Evolutionary conservation across 2,113 vertebrate genomes (phyloP).

Genomic region (Pachyramphus minor): DNA sequence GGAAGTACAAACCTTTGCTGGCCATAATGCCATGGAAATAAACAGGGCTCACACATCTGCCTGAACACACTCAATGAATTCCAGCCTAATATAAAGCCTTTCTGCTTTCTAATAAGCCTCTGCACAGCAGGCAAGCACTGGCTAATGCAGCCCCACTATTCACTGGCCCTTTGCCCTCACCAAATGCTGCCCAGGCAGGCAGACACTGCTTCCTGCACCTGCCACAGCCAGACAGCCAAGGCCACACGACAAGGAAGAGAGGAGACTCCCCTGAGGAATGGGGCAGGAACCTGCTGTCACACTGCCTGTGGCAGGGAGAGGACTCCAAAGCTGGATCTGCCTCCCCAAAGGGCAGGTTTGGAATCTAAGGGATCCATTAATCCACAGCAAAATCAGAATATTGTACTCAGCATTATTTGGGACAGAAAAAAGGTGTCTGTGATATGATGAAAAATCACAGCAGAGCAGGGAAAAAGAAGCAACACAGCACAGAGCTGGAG

Average conservation of each 20-base stretch:
- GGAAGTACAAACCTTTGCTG: neutral
- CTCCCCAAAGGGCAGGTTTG: neutral
- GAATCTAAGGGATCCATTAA: neutral
- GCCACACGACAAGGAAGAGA: accelerated
- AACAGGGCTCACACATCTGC: neutral
- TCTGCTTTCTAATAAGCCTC: neutral
- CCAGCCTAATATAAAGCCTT: neutral
- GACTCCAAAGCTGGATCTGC: neutral
- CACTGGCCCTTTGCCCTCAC: neutral
- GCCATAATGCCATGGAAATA: neutral
- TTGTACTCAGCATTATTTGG: accelerated
- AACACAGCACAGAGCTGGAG: neutral
- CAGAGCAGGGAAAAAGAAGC: neutral
- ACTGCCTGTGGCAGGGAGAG: neutral
- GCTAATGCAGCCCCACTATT: neutral
- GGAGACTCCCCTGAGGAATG: neutral
- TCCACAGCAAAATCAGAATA: neutral
- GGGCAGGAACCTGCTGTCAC: neutral
- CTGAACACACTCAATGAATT: neutral
- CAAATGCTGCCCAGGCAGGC: neutral
- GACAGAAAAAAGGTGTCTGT: neutral
- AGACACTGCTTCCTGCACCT: neutral
- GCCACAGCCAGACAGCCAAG: accelerated
- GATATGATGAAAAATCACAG: accelerated
- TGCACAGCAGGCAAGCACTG: neutral